Evolutionary conservation across 2,113 vertebrate species (phyloP).

Genomic region (Hiodon tergisus): DNA sequence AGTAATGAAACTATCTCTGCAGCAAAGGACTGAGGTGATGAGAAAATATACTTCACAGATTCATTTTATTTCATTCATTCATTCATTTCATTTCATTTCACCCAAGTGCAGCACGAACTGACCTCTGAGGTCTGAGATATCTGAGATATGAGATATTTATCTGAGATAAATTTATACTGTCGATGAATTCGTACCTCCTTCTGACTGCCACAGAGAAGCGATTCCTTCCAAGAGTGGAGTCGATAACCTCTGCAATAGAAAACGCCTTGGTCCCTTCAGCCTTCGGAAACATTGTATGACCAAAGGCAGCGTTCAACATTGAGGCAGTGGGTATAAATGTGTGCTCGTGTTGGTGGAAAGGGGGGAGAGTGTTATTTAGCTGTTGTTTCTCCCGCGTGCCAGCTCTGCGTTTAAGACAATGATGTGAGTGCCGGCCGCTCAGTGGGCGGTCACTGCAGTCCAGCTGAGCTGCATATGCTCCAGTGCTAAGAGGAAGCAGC

Average conservation of each 20-base stretch:
- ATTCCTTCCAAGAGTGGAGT: constrained; percentile 20
- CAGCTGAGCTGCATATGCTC: constrained; percentile 46
- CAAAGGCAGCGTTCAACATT: neutral
- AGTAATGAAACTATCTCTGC: too few relatives aligned
- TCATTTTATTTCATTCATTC: too few relatives aligned
- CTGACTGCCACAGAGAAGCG: too few relatives aligned
- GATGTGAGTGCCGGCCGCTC: constrained; percentile 41
- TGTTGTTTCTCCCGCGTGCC: constrained; percentile 36
- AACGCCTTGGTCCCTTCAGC: constrained; percentile 24
- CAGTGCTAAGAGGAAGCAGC: constrained; percentile 33
- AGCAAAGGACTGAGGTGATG: too few relatives aligned
- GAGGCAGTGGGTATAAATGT: neutral
- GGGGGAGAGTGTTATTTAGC: constrained; percentile 29
- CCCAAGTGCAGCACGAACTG: too few relatives aligned
- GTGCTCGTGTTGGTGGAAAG: neutral
- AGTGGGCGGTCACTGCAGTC: constrained; percentile 36
- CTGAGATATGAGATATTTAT: too few relatives aligned
- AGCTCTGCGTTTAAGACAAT: constrained; percentile 47
- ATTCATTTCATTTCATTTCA: too few relatives aligned
- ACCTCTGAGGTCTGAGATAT: too few relatives aligned
- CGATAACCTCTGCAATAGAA: constrained; percentile 37
- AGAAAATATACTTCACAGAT: too few relatives aligned
- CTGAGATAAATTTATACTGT: too few relatives aligned
- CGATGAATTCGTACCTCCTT: too few relatives aligned
- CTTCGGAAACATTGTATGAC: neutral